phyloP scores from a whole-genome alignment of 2,888 invertebrate genomes.

The Meta bourneti region DNA sequence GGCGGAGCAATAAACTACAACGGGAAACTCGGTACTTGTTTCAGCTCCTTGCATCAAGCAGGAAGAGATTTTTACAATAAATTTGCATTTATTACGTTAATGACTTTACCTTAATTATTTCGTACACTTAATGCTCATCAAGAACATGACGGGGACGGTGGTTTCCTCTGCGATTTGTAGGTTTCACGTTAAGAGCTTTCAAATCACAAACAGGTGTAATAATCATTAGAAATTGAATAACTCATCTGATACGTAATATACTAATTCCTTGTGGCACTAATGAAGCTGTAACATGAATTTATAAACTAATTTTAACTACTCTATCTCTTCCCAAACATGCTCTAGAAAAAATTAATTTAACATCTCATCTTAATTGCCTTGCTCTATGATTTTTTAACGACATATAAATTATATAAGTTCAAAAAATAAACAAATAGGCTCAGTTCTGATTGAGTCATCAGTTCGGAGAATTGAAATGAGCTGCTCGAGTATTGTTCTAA shows the following conservation, averaged over 20 bases:
- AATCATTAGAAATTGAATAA: background rate
- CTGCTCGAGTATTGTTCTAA: no score
- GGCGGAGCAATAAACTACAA: constrained; percentile 9
- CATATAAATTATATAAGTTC: no score
- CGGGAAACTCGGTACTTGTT: constrained; percentile 5
- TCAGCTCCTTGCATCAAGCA: background rate
- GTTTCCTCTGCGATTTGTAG: background rate
- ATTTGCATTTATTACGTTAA: constrained; percentile 48
- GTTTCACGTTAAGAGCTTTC: background rate
- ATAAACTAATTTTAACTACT: background rate
- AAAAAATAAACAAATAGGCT: no score
- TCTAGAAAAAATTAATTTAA: no score
- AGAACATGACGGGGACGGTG: background rate
- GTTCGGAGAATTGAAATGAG: no score
- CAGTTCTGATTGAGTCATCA: no score
- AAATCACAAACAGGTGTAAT: background rate
- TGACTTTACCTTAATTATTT: constrained; percentile 32
- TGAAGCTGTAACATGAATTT: background rate
- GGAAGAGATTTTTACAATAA: constrained; percentile 22
- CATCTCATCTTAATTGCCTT: no score
- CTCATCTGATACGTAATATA: background rate
- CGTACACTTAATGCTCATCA: background rate
- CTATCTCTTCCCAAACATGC: no score
- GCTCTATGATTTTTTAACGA: no score
- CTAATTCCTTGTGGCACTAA: background rate